Base-by-base conservation (phyloP, 1,140 invertebrate species). In the Spodoptera litura region DNA sequence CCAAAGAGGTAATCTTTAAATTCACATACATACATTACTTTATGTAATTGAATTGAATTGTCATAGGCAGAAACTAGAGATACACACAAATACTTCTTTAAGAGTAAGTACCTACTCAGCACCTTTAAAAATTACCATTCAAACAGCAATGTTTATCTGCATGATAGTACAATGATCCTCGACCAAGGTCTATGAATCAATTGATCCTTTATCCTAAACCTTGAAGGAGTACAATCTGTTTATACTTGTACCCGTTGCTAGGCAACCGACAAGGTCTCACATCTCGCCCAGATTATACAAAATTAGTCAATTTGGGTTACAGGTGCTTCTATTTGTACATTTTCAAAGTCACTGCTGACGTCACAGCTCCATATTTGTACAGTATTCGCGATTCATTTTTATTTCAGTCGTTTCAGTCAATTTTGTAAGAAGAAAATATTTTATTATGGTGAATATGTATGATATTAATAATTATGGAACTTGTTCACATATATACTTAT, bases 231-330 rank as follows among this genome's bases (percentile, higher is more conserved):
- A 58, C 25, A 11, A 27, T 25, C 25, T 25, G 25, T 5, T 0
- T 58, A 4, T 25, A 25, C 55, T n/a, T 3, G 13, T 0, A 8
- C 49, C 1, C 4, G 61, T 64, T 64, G 61, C 61, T 31, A 49
- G 9, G 61, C n/a, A 15, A 38, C 61, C 9, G 5, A 1, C 61
- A 20, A 64, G 61, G 61, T 49, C 38, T 20, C 20, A 49, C 64
- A 53, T 68, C 49, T 53, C 35, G 35, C 13, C n/a, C 8, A 71
- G 27, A 51, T 27, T 13, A 38, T 35, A 31, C n/a, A 51, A 59
- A 73, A 44, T 73, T 44, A 58, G 35, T 20, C 20, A 59, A 74
- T 74, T 51, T 59, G 51, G 71, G 44, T 61, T 74, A 74, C 71
- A 74, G 53, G 71, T 74, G 71, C 13, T 3, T 52, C 13, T 68